These are phyloP conservation scores for Sakesphorus luctuosus DNA, from an alignment of 2,113 vertebrate species.

Conservation along the genomic window DNA sequence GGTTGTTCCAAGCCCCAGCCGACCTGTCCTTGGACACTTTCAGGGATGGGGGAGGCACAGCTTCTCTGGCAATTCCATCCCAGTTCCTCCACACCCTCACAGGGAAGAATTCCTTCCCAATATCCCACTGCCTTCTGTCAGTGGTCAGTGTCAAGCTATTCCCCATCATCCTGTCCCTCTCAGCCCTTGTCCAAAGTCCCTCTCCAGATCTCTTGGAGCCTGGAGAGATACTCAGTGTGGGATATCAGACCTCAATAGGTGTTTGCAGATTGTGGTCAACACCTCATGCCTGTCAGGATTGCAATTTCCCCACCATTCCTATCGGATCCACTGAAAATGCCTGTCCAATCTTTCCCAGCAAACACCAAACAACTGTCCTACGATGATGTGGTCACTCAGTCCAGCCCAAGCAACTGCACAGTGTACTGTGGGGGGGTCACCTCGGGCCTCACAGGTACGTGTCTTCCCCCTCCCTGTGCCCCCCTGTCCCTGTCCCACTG, in stretches of 20 bases:
- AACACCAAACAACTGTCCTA: conserved; percentile 94
- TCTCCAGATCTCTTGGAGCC: not conserved
- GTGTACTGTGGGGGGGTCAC: conserved; percentile 97
- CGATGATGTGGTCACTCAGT: conserved; percentile 96
- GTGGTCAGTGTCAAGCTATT: not conserved
- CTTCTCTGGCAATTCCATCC: not conserved
- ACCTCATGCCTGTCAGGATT: rapidly evolving
- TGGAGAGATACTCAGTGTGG: too few relatives aligned
- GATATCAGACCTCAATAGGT: not conserved
- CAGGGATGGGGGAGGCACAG: not conserved
- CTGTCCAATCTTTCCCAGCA: conserved; percentile 50
- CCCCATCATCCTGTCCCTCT: not conserved
- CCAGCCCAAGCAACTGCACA: conserved; percentile 97
- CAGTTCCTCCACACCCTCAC: not conserved
- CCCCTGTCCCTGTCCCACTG: rapidly evolving
- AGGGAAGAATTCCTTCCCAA: not conserved
- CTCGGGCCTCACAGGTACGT: conserved; percentile 90
- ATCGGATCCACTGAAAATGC: not conserved
- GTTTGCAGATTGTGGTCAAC: rapidly evolving
- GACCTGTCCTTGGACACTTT: rapidly evolving
- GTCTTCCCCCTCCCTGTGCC: not conserved
- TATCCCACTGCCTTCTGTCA: not conserved
- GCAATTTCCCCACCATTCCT: rapidly evolving
- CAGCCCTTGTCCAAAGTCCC: not conserved
- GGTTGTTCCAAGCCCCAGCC: not conserved